Evolutionary conservation across 1,140 invertebrate genomes (phyloP).

Genomic region (Brachionus rotundiformis): DNA sequence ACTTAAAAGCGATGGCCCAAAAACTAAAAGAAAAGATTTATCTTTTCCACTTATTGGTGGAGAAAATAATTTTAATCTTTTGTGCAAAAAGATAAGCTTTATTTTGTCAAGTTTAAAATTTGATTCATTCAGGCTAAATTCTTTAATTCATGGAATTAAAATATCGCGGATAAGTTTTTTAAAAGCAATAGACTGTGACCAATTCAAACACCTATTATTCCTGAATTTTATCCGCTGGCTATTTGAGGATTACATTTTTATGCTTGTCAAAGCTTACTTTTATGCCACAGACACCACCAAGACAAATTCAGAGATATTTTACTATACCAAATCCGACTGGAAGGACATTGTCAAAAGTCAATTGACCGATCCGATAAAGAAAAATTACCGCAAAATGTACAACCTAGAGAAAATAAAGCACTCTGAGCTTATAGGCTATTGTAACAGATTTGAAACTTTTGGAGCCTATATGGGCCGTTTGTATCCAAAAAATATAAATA

Average conservation of each 20-base stretch:
- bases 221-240: constrained; percentile 6
- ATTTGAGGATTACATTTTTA: constrained; percentile 45
- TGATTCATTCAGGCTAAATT: constrained; percentile 33
- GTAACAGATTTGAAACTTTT: background rate
- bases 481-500: constrained; percentile 46
- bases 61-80: constrained; percentile 26
- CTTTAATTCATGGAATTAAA: constrained; percentile 17
- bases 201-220: constrained; percentile 11
- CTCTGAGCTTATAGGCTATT: background rate
- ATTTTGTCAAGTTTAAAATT: constrained; percentile 37
- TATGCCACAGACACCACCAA: constrained; percentile 49
- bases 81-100: constrained; percentile 9
- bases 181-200: constrained; percentile 42
- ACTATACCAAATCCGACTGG: constrained; percentile 26
- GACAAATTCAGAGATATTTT: constrained; percentile 48
- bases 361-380: constrained; percentile 11
- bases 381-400: constrained; percentile 38
- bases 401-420: constrained; percentile 45
- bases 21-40: background rate
- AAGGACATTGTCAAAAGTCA: constrained; percentile 21
- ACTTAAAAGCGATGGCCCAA: background rate
- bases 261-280: constrained; percentile 18
- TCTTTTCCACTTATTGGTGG: constrained; percentile 25
- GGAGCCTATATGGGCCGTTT: constrained; percentile 34
- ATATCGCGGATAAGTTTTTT: constrained; percentile 11